phyloP scores from a whole-genome alignment of 2,113 vertebrate genomes.

The Caranx melampygus region DNA sequence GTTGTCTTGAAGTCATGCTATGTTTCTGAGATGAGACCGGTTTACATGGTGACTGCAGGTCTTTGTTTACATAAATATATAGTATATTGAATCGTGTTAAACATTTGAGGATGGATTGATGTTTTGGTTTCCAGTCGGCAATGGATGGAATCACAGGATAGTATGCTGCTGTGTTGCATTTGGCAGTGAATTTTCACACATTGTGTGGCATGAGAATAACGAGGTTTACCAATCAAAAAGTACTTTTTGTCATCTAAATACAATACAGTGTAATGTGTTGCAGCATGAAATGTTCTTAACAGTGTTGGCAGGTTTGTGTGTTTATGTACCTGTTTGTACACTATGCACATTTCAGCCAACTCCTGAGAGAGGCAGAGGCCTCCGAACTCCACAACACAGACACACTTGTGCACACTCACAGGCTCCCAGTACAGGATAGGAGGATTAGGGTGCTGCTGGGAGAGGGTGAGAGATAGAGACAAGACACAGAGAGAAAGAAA shows the following conservation, averaged over 20 bases:
- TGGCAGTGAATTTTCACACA: background rate
- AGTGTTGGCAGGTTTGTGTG: slow-evolving; percentile 16
- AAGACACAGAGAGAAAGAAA: background rate
- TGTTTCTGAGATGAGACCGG: too few species aligned
- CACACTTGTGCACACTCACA: slow-evolving; percentile 12
- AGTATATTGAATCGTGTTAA: background rate
- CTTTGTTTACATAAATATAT: background rate
- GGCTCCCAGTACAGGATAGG: slow-evolving; percentile 42
- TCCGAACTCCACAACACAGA: slow-evolving; percentile 22
- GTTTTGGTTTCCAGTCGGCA: background rate
- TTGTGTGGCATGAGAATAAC: background rate
- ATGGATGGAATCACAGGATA: background rate
- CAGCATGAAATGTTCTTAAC: background rate
- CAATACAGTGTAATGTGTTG: background rate
- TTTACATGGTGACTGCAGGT: background rate
- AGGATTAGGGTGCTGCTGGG: slow-evolving; percentile 62
- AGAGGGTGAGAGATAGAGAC: slow-evolving; percentile 47
- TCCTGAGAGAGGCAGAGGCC: slow-evolving; percentile 33
- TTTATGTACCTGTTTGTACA: slow-evolving; percentile 7
- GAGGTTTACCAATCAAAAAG: background rate
- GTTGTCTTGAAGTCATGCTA: too few species aligned
- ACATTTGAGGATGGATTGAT: background rate
- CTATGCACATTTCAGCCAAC: slow-evolving; percentile 9
- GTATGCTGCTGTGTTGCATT: background rate
- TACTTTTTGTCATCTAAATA: background rate